phyloP scores from a whole-genome alignment of 2,113 vertebrate species.

The Sebastes fasciatus region DNA sequence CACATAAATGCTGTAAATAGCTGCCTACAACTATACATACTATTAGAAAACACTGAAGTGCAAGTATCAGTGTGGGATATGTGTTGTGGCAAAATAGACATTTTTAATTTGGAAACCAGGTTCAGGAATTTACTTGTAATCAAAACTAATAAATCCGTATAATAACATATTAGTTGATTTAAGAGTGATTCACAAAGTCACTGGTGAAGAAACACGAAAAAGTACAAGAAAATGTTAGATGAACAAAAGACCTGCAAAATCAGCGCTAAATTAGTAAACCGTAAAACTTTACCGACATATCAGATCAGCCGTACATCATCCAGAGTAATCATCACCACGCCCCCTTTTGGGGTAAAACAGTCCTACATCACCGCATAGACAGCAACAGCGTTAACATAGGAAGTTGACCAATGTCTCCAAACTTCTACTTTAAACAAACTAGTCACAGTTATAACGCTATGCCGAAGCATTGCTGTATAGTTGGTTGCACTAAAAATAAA shows the following conservation, averaged over 20 bases:
- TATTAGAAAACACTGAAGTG: neutral
- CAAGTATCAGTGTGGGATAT: neutral
- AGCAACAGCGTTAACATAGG: too few species aligned
- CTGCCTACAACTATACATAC: neutral
- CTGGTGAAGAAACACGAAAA: neutral
- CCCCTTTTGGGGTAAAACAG: too few species aligned
- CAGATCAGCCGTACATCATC: too few species aligned
- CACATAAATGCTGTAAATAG: neutral
- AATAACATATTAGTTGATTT: neutral
- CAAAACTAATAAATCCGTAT: neutral
- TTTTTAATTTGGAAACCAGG: neutral
- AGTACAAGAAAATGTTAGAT: neutral
- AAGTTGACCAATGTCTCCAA: too few species aligned
- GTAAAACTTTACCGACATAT: neutral
- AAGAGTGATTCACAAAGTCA: neutral
- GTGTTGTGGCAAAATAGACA: neutral
- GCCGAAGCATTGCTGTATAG: too few species aligned
- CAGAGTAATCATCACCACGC: too few species aligned
- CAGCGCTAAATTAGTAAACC: neutral
- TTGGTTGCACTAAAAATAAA: too few species aligned
- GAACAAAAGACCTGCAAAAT: neutral
- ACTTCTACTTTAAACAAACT: too few species aligned
- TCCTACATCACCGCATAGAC: too few species aligned
- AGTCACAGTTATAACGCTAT: too few species aligned
- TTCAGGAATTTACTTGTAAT: neutral